These are phyloP conservation scores for Aproaerema taeniolella DNA, from an alignment of 2,888 invertebrate species.

Conservation along the genomic window DNA sequence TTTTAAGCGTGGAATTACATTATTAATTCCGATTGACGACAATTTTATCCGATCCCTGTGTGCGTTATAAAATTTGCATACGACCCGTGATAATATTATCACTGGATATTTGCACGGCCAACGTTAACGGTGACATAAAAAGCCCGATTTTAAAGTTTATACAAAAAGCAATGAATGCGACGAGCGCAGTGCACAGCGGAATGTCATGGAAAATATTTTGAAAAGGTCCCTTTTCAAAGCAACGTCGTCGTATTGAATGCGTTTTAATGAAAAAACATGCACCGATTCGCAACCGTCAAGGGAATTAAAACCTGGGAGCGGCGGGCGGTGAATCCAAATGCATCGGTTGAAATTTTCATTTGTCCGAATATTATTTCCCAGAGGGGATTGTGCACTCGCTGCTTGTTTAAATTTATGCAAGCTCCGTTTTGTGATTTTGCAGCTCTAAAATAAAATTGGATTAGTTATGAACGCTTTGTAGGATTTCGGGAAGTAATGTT, in stretches of 20 bases:
- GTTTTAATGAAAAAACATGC: conserved; percentile 78
- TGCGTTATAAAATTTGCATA: conserved; percentile 19
- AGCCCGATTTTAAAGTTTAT: conserved; percentile 41
- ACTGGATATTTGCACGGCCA: conserved; percentile 21
- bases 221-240: conserved; percentile 73
- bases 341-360: conserved; percentile 66
- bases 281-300: conserved; percentile 75
- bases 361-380: conserved; percentile 66
- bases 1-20: conserved; percentile 10
- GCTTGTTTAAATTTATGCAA: conserved; percentile 47
- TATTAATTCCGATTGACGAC: conserved; percentile 7
- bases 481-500: not conserved
- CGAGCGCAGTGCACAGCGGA: conserved; percentile 51
- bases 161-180: conserved; percentile 53
- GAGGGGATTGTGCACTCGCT: conserved; percentile 43
- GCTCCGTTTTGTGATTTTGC: conserved; percentile 38
- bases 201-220: conserved; percentile 71
- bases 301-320: conserved; percentile 66
- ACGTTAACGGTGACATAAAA: conserved; percentile 27
- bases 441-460: conserved; percentile 36
- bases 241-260: conserved; percentile 75
- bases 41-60: conserved; percentile 12
- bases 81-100: conserved; percentile 22
- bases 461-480: conserved; percentile 26
- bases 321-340: conserved; percentile 50